Base-by-base conservation (phyloP, 2,888 invertebrate species). In the Microctonus hyperodae region DNA sequence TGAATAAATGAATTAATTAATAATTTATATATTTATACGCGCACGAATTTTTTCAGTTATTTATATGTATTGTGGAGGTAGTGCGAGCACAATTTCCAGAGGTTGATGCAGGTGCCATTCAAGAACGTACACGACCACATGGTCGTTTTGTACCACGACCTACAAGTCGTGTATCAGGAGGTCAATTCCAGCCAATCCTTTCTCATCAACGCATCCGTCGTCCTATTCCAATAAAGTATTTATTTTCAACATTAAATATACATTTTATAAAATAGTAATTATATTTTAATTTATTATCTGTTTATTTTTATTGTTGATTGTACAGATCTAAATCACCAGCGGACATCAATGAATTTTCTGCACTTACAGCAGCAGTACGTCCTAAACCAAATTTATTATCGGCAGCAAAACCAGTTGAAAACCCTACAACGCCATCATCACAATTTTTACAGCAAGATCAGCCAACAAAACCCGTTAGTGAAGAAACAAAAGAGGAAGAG, bases 401-500 rank as follows among this genome's bases (percentile, higher is more conserved):
- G 11, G 23, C 23, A 53, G 6, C 62, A 13, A 62, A 62, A n/a
- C 55, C 48, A 37, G n/a, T n/a, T n/a, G 62, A 35, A 44, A 67
- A 35, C 40, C 58, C 33, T 31, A 31, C 66, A 55, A 56, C 64
- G 37, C 25, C 56, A 60, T 37, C 66, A 48, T 55, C 67, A 3
- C 67, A 62, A 28, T 61, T 50, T 23, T 48, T 53, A 6, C 67
- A 67, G 22, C 68, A 64, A 33, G 67, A 35, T 37, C 64, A 65
- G 23, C 44, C 55, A 31, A 74, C 79, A 10, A 81, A 79, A 63
- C 81, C 81, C 0, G 81, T 81, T 13, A 81, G 69, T 72, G 81
- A 81, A 59, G 80, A 79, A 1, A 69, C 72, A 51, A 79, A 79
- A 2, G 79, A 79, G 10, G 79, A 77, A 2, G 74, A 73, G 25